These are phyloP conservation scores for Drosophila serrata DNA, from an alignment of 1,140 invertebrate species.

Conservation along the genomic window DNA sequence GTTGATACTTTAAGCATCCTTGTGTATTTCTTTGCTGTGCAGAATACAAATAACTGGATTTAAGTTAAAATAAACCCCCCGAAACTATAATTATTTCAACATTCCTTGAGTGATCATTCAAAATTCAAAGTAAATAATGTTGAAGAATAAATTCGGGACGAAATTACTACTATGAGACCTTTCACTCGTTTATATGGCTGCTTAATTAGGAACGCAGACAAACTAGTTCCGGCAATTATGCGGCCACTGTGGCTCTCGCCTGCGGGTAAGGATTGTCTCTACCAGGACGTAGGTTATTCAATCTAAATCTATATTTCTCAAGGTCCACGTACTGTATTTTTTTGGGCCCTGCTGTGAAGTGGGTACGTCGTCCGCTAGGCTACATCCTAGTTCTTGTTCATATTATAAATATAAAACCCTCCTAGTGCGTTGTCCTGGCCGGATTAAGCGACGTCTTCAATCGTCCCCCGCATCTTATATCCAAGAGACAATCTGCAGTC, in stretches of 20 bases:
- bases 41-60: neutral
- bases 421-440: conserved; percentile 15
- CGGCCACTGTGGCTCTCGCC: conserved; percentile 20
- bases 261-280: conserved; percentile 7
- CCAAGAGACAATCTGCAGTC: conserved; percentile 10
- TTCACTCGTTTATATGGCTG: conserved; percentile 9
- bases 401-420: neutral
- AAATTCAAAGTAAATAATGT: conserved; percentile 4
- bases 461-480: conserved; percentile 17
- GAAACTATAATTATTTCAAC: neutral
- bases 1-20: neutral
- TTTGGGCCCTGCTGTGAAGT: conserved; percentile 28
- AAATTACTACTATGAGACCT: conserved; percentile 22
- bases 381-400: neutral
- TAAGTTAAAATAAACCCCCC: neutral
- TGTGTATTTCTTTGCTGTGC: neutral
- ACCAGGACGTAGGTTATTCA: neutral
- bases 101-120: conserved; percentile 1
- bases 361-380: conserved; percentile 12
- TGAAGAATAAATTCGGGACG: neutral
- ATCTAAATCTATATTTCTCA: neutral
- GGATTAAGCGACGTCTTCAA: conserved; percentile 10
- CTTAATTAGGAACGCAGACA: conserved; percentile 3
- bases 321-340: conserved; percentile 22
- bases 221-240: neutral